Conservation (phyloP, 2,888 invertebrate genomes). For the Allolobophora icterica region DNA sequence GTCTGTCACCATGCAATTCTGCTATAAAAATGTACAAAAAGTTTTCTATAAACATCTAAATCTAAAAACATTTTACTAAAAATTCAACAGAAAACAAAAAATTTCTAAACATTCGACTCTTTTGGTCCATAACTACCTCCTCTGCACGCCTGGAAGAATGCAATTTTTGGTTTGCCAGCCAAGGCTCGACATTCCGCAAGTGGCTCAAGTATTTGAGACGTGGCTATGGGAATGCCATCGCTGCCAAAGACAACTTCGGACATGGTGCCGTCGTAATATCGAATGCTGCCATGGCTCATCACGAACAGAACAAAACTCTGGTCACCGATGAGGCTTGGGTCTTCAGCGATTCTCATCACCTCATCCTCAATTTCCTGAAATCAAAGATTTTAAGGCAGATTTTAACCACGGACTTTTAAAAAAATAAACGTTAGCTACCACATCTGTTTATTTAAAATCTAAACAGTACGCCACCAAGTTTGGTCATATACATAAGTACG, state of each 20-base stretch:
- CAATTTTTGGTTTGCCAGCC: slow-evolving; percentile 5
- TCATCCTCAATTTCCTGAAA: not conserved
- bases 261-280: not conserved
- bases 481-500: too few species aligned
- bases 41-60: too few species aligned
- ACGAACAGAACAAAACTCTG: slow-evolving; percentile 26
- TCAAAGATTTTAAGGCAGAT: not conserved
- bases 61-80: too few species aligned
- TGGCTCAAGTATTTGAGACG: not conserved
- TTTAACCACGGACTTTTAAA: not conserved
- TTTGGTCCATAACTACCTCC: not conserved
- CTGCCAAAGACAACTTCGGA: slow-evolving; percentile 15
- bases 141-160: slow-evolving; percentile 30
- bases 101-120: not conserved
- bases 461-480: too few species aligned
- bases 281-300: slow-evolving; percentile 25
- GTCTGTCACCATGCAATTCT: not conserved
- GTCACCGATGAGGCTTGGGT: not conserved
- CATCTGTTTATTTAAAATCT: too few species aligned
- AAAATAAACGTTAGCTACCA: too few species aligned
- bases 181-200: not conserved
- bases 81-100: not conserved
- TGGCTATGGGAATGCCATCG: not conserved
- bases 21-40: too few species aligned
- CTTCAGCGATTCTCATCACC: not conserved